Evolutionary conservation across 2,113 vertebrate genomes (phyloP).

Genomic region (Callopanchax toddi): DNA sequence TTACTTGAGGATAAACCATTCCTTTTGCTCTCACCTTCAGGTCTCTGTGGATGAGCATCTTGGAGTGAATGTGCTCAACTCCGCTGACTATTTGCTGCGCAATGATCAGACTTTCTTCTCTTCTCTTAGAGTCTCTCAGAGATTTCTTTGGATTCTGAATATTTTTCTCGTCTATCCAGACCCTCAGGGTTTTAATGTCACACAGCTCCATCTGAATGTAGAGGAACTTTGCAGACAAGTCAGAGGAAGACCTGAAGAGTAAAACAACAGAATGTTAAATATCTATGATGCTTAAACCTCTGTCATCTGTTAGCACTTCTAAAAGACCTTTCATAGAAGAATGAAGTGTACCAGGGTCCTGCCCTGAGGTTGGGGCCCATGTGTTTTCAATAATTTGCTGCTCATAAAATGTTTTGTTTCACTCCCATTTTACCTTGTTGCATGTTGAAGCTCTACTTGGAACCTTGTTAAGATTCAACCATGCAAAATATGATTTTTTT

Average conservation of each 20-base stretch:
- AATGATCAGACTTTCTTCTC: slow-evolving; percentile 50
- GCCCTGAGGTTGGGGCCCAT: too few species aligned
- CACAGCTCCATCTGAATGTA: slow-evolving; percentile 84
- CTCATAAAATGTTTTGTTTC: too few species aligned
- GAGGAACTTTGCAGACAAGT: slow-evolving; percentile 43
- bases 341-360: too few species aligned
- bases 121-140: slow-evolving; percentile 36
- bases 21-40: slow-evolving; percentile 69
- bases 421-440: too few species aligned
- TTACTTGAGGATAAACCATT: too few species aligned
- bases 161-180: slow-evolving; percentile 75
- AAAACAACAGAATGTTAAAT: not conserved
- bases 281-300: too few species aligned
- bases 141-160: slow-evolving; percentile 40
- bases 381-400: too few species aligned
- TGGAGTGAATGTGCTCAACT: slow-evolving; percentile 74
- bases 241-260: slow-evolving; percentile 49
- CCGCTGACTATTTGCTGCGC: slow-evolving; percentile 64
- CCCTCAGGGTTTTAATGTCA: slow-evolving; percentile 58
- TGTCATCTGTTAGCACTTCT: too few species aligned
- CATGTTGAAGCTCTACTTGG: too few species aligned
- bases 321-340: too few species aligned
- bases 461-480: too few species aligned
- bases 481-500: too few species aligned
- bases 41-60: slow-evolving; percentile 76